A percentile compares a stretch with the other conserved stretches of the same genome.
These are phyloP conservation scores for Dendrolimus houi DNA, from an alignment of 2,888 invertebrate species.

Conservation along the genomic window DNA sequence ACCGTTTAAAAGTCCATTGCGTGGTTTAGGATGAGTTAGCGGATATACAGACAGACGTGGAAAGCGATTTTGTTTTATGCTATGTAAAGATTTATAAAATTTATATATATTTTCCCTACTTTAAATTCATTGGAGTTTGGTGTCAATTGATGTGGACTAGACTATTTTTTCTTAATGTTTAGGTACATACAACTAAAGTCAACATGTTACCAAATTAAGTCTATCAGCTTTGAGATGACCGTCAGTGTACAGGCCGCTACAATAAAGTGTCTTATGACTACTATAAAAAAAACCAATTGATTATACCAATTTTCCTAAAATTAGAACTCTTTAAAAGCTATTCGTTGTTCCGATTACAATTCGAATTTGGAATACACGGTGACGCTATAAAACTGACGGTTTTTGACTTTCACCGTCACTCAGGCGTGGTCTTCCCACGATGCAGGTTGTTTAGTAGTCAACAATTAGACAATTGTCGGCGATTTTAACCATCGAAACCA, in stretches of 20 bases:
- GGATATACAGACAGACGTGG: no score
- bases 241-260: neutral
- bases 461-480: constrained; percentile 76
- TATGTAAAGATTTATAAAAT: no score
- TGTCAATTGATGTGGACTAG: no score
- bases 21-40: no score
- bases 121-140: no score
- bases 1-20: no score
- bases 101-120: no score
- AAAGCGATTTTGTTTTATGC: no score
- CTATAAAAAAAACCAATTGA: constrained; percentile 54
- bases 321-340: constrained; percentile 52
- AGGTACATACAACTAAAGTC: no score
- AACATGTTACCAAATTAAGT: no score
- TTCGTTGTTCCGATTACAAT: constrained; percentile 58
- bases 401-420: constrained; percentile 67
- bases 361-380: constrained; percentile 52
- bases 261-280: constrained; percentile 2
- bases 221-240: no score
- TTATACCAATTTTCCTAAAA: constrained; percentile 28
- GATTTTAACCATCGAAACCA: constrained; percentile 66
- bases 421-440: constrained; percentile 63
- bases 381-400: constrained; percentile 55
- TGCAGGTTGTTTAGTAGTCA: constrained; percentile 58
- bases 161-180: no score